Base-by-base conservation (phyloP, 2,888 invertebrate genomes). In the Odontocerum albicorne region DNA sequence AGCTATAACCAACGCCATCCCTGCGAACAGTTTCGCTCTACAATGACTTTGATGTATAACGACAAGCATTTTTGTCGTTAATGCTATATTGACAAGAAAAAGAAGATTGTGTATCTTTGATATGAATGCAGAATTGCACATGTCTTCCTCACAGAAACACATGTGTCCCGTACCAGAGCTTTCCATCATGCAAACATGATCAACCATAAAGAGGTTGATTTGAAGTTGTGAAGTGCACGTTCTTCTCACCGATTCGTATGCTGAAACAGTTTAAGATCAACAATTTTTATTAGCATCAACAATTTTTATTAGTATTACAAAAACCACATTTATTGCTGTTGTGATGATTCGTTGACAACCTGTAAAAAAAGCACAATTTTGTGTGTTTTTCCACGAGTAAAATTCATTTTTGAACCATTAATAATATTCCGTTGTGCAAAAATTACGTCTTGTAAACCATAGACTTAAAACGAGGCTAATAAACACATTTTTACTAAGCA, bases 121-220 rank as follows among this genome's bases (percentile, higher is more conserved):
- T 40, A 21, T 21, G 3, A 40, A 20, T 21, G 67, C 66, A 62
- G 74, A 80, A 77, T 95, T 95, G 83, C 95, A 95, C 88, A 90
- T 90, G 81, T 95, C 93, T 82, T 93, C 93, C 83, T 95, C 94
- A 83, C 95, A 95, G 86, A 95, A 95, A 83, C 94, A 95, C 94
- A 95, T 95, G 86, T 93, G 93, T 79, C 95, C 95, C 73, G 88
- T 92, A 81, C 94, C 93, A 83, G 92, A 92, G 86, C 94, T 92
- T 88, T 95, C 95, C 88, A 92, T 90, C 94, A 95, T 95, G 87
- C 95, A 95, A 81, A 95, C 95, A 83, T 95, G 95, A 79, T 95
- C 95, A 75, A 95, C 95, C 93, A 95, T 94, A 83, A 95, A 95
- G 69, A 95, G 83, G 78, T 95, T 95, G 79, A 95, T 95, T 77